Conservation (phyloP, 2,888 invertebrate species). For the Argyra leucocephala region DNA sequence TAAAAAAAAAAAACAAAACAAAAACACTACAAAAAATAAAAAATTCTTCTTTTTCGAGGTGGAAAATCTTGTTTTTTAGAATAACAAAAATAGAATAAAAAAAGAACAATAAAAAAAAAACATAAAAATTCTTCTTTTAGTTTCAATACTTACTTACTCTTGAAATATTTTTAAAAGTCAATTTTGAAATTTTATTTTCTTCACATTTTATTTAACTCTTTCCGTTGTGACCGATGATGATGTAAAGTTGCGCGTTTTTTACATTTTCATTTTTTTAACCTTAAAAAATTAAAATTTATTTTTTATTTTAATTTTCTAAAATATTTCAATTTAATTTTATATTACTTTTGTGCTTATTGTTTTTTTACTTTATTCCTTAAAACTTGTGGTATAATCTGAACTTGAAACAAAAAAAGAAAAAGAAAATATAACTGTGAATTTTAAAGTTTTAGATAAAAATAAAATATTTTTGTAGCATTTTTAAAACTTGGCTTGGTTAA, state of each 20-base stretch:
- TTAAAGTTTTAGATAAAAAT: too few species aligned
- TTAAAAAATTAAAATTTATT: background rate
- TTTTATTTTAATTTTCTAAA: background rate
- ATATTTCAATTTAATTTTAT: background rate
- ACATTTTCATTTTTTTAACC: too few species aligned
- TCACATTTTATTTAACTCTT: background rate
- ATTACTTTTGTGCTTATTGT: background rate
- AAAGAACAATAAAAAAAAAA: background rate
- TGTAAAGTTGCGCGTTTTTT: conserved; percentile 5
- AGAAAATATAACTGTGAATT: too few species aligned
- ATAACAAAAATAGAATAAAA: background rate
- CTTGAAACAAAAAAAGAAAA: too few species aligned
- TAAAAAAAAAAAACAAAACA: too few species aligned
- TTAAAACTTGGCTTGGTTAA: too few species aligned
- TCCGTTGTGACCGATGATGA: background rate
- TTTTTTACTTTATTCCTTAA: background rate
- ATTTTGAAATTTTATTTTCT: background rate
- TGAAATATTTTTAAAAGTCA: background rate
- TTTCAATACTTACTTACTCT: background rate
- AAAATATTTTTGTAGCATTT: too few species aligned
- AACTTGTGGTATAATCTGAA: too few species aligned
- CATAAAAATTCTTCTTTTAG: background rate
- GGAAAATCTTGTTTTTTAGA: background rate
- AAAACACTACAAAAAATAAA: background rate
- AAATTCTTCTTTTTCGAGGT: conserved; percentile 2